phyloP scores from a whole-genome alignment of 1,140 invertebrate species.

The Pseudomyrmex pallidus region DNA sequence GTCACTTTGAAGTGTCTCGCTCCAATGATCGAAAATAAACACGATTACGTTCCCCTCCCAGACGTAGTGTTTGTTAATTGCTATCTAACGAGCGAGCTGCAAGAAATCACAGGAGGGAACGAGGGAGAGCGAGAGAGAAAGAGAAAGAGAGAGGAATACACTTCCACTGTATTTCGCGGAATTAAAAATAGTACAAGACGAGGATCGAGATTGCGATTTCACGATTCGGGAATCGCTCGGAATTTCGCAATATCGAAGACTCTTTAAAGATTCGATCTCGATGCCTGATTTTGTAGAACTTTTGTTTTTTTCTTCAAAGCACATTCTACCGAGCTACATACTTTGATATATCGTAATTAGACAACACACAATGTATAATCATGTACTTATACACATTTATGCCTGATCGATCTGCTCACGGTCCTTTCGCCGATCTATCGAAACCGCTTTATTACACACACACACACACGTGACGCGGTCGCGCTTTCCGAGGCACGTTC shows the following conservation, averaged over 20 bases:
- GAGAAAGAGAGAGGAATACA: background rate
- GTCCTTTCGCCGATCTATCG: constrained; percentile 44
- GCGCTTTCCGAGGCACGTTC: constrained; percentile 38
- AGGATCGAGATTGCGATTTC: constrained; percentile 15
- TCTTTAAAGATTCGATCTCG: background rate
- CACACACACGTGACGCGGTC: background rate
- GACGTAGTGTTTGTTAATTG: constrained; percentile 53
- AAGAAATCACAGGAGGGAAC: constrained; percentile 32
- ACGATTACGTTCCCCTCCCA: constrained; percentile 59
- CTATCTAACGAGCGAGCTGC: constrained; percentile 57
- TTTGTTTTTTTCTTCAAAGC: background rate
- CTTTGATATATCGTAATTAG: constrained; percentile 3
- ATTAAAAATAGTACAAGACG: constrained; percentile 36
- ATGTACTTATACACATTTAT: constrained; percentile 42
- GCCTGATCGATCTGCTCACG: constrained; percentile 28
- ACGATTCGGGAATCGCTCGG: constrained; percentile 23
- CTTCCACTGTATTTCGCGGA: constrained; percentile 25
- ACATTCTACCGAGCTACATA: background rate
- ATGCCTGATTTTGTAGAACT: background rate
- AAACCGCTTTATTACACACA: constrained; percentile 9
- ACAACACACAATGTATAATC: constrained; percentile 9
- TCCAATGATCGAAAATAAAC: constrained; percentile 73
- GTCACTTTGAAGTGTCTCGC: constrained; percentile 63
- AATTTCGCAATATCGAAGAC: constrained; percentile 16
- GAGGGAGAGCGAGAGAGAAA: background rate